Evolutionary conservation across 2,888 invertebrate species (phyloP), one percentile per base, ranked within the genome.

Genomic region (Ectemnius cavifrons): DNA sequence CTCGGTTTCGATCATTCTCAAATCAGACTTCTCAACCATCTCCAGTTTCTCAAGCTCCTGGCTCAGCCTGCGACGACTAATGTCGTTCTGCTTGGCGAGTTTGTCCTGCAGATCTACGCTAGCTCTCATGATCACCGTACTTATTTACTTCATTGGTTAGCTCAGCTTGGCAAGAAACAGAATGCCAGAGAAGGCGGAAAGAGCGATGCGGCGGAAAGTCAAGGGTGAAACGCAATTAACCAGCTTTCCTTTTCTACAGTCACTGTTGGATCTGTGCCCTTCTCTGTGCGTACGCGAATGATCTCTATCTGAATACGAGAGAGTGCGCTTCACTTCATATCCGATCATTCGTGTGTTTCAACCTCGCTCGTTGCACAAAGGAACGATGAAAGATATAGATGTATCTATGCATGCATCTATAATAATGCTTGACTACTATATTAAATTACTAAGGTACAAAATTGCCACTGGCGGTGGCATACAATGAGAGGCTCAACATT

Each of bases 1-100:
- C n/a, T 63, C 77, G 2, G 81, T 78, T 18, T 87, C 82, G 37
- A 86, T 67, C 79, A 83, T 84, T 57, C 81, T 78, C 5, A 81
- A 69, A 14, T 83, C 80, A 23, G 82, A 81, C 64, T 80, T 85
- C 65, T 82, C 81, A 37, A 71, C 70, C 67, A 75, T 75, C 20
- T 83, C 75, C 45, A 87, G 71, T 58, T 78, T 82, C 63, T 70
- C 68, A 16, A 87, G 69, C 73, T 85, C 83, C n/a, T 67, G 78
- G n/a, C 69, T 56, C 37, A 85, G 75, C 59, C 60, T 78, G 64
- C 81, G 79, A 61, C 77, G 75, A 37, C 60, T 80, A 56, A 85
- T 80, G 68, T 80, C 78, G 47, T 83, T 80, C 63, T 77, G 80
- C 68, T 83, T 84, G 6, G 74, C 63, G 63, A 79, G 65, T 46